Percentiles rank a stretch among this genome's conserved stretches.
Evolutionary conservation across 2,113 vertebrate genomes (phyloP).

Genomic region (Dipodomys stephensi): DNA sequence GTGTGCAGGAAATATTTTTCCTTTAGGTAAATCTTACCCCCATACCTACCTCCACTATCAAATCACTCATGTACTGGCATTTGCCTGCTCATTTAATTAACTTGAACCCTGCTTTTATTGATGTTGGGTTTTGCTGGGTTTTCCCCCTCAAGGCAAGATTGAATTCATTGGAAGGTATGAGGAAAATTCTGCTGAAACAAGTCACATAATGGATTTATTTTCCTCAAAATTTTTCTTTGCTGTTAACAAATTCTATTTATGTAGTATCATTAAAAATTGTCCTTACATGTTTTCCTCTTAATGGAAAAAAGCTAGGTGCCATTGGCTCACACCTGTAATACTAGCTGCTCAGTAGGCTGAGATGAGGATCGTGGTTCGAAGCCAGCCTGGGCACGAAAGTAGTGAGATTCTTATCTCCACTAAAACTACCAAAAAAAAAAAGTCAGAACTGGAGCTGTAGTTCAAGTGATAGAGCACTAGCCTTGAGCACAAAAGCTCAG

Average conservation of each 20-base stretch:
- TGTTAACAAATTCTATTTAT: slow-evolving; percentile 53
- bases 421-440: no score
- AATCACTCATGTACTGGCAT: slow-evolving; percentile 50
- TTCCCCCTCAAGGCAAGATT: slow-evolving; percentile 24
- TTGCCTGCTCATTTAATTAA: slow-evolving; percentile 41
- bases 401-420: no score
- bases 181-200: slow-evolving; percentile 34
- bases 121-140: not conserved
- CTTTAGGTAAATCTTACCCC: slow-evolving; percentile 33
- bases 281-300: not conserved
- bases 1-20: not conserved
- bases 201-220: not conserved
- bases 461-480: no score
- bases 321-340: no score
- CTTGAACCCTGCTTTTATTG: slow-evolving; percentile 52
- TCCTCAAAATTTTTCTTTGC: slow-evolving; percentile 42
- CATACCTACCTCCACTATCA: slow-evolving; percentile 52
- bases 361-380: no score
- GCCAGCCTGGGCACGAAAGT: no score
- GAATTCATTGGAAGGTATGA: not conserved
- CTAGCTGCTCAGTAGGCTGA: no score
- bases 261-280: not conserved
- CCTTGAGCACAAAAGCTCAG: no score
- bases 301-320: not conserved
- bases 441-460: no score